A percentile compares a stretch with the other conserved stretches of the same genome.
Evolutionary conservation across 1,140 invertebrate species (phyloP).

Genomic region (Steinernema khuongi): DNA sequence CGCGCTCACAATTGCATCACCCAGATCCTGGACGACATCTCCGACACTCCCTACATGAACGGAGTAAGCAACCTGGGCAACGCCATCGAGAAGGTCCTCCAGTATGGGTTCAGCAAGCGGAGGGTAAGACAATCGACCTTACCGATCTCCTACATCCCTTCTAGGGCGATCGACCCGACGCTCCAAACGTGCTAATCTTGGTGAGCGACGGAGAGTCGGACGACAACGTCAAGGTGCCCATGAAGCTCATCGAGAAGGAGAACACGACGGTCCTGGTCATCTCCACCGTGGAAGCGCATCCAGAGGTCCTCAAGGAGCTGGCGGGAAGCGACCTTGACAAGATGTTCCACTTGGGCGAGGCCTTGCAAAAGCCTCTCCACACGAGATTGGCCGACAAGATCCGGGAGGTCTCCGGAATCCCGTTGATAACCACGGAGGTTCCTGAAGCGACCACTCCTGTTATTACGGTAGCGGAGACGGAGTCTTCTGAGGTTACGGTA

Average conservation of each 20-base stretch:
- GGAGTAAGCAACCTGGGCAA: conserved; percentile 45
- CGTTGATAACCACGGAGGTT: neutral
- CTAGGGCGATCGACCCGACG: conserved; percentile 50
- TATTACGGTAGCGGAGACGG: neutral
- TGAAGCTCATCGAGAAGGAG: conserved; percentile 38
- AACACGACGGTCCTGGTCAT: conserved; percentile 47
- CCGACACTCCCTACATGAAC: conserved; percentile 48
- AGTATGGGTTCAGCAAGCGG: conserved; percentile 47
- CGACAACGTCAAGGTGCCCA: conserved; percentile 40
- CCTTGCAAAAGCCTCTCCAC: conserved; percentile 25
- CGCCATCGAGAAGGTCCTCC: conserved; percentile 52
- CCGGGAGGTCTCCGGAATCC: conserved; percentile 17
- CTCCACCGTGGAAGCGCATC: conserved; percentile 42
- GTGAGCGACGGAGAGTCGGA: conserved; percentile 46
- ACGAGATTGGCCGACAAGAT: conserved; percentile 38
- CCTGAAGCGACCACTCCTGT: neutral
- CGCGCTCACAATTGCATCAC: conserved; percentile 48
- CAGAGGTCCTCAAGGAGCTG: conserved; percentile 36
- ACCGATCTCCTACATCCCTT: conserved; percentile 18
- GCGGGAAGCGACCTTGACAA: conserved; percentile 34
- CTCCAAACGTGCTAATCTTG: conserved; percentile 45
- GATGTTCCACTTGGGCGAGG: conserved; percentile 41
- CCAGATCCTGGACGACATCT: conserved; percentile 44
- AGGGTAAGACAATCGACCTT: conserved; percentile 29
- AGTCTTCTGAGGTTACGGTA: neutral